These are phyloP conservation scores for Casuarius casuarius DNA, from an alignment of 2,113 vertebrate genomes.

Conservation along the genomic window DNA sequence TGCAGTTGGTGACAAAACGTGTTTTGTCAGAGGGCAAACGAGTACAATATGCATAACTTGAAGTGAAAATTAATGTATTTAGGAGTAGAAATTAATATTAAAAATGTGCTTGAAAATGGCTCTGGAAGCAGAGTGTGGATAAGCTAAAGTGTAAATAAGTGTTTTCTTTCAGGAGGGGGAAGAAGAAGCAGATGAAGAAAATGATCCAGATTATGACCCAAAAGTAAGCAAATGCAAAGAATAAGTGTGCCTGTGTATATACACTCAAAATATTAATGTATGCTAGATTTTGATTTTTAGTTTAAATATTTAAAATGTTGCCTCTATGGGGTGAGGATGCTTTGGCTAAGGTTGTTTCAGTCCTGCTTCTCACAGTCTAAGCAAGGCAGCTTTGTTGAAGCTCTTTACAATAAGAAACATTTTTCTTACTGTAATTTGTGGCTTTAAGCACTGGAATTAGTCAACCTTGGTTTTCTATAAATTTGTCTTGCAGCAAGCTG, in stretches of 20 bases:
- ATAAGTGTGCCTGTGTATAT: not conserved
- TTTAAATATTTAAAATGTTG: not conserved
- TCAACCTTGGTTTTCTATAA: not conserved
- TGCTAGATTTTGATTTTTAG: not conserved
- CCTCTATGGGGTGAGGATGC: not conserved
- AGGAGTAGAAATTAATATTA: not conserved
- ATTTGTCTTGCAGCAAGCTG: not conserved
- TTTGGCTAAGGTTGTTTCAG: not conserved
- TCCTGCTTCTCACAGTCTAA: not conserved
- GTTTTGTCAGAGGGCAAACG: not conserved
- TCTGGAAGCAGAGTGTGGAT: not conserved
- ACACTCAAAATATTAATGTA: not conserved
- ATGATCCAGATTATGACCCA: constrained; percentile 95
- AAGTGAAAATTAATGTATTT: not conserved
- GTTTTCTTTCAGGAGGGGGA: constrained; percentile 89
- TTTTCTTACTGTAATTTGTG: not conserved
- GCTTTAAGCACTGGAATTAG: not conserved
- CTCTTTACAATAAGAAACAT: not conserved
- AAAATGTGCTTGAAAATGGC: not conserved
- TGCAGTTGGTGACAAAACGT: not conserved
- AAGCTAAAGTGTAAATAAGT: not conserved
- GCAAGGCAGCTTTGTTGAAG: not conserved
- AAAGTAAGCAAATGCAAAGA: constrained; percentile 83
- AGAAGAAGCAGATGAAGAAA: constrained; percentile 98
- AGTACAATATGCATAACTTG: not conserved